Percentiles rank a stretch among this genome's conserved stretches.
phyloP scores from a whole-genome alignment of 2,888 invertebrate genomes.

The Suillia variegata region DNA sequence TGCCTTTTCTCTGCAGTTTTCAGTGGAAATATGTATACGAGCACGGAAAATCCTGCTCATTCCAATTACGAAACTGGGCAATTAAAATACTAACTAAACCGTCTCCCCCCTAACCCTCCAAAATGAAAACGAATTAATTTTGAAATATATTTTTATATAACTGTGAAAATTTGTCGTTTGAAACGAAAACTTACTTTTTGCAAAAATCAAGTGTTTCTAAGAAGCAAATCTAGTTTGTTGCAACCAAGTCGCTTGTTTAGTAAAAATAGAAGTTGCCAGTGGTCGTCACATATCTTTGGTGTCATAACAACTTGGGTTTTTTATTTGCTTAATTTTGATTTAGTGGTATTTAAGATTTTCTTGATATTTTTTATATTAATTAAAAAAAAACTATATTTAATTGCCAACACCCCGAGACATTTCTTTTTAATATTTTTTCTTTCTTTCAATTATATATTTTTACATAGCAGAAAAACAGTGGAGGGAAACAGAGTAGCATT shows the following conservation, averaged over 20 bases:
- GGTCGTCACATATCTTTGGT: too few species aligned
- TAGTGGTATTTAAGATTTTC: too few species aligned
- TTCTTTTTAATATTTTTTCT: constrained; percentile 15
- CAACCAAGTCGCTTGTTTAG: too few species aligned
- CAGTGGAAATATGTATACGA: not conserved
- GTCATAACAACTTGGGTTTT: too few species aligned
- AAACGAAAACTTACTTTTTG: too few species aligned
- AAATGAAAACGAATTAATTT: too few species aligned
- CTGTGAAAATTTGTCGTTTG: constrained; percentile 12
- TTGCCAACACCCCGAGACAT: constrained; percentile 37
- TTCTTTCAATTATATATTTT: constrained; percentile 20
- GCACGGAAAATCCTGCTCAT: not conserved
- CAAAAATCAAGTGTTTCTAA: too few species aligned
- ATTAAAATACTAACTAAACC: too few species aligned
- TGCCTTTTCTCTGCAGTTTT: not conserved
- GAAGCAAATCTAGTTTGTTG: too few species aligned
- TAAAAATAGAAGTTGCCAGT: too few species aligned
- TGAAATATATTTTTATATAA: not conserved
- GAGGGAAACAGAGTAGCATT: constrained; percentile 13
- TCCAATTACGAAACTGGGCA: not conserved
- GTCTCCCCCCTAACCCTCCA: too few species aligned
- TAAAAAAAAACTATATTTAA: constrained; percentile 23
- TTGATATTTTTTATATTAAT: constrained; percentile 16
- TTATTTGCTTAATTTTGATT: too few species aligned
- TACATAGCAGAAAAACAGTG: constrained; percentile 15